These are phyloP conservation scores for Lophius piscatorius DNA, from an alignment of 2,113 vertebrate species.

Conservation along the genomic window DNA sequence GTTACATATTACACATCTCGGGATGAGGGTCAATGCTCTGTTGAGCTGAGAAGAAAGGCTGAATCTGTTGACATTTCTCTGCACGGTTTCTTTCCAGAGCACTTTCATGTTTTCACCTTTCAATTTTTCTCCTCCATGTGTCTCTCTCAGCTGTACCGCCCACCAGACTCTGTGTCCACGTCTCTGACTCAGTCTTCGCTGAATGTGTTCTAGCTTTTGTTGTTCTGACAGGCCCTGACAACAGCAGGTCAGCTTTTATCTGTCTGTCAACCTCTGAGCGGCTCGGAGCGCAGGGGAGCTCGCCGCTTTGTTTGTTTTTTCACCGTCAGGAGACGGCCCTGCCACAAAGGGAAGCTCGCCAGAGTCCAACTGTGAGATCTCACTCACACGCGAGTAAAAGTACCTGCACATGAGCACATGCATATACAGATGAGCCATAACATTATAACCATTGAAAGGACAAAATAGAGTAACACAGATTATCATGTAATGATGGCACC, in stretches of 20 bases:
- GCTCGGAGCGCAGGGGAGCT: slow-evolving; percentile 34
- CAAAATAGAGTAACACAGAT: too few species aligned
- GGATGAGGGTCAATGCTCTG: too few species aligned
- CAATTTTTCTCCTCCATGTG: slow-evolving; percentile 2
- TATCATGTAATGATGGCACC: too few species aligned
- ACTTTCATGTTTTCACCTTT: slow-evolving; percentile 14
- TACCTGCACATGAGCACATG: slow-evolving; percentile 13
- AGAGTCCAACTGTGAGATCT: slow-evolving; percentile 27
- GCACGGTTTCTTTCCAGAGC: background rate
- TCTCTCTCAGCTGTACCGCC: slow-evolving; percentile 19
- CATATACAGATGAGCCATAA: too few species aligned
- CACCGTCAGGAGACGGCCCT: slow-evolving; percentile 38
- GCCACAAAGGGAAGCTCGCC: slow-evolving; percentile 30
- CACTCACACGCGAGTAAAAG: slow-evolving; percentile 6
- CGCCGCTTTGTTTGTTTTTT: slow-evolving; percentile 56
- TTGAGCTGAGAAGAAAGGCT: too few species aligned
- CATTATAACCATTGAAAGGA: too few species aligned
- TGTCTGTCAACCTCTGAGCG: slow-evolving; percentile 53
- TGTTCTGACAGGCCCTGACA: slow-evolving; percentile 59
- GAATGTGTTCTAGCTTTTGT: slow-evolving; percentile 44
- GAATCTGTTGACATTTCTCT: background rate
- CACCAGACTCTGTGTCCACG: slow-evolving; percentile 2
- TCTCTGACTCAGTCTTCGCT: slow-evolving; percentile 37
- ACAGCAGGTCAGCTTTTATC: slow-evolving; percentile 56
- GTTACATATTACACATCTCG: too few species aligned